A percentile compares a stretch with the other conserved stretches of the same genome.
Evolutionary conservation across 2,113 vertebrate species (phyloP).

Genomic region (Gasterosteus nipponicus): DNA sequence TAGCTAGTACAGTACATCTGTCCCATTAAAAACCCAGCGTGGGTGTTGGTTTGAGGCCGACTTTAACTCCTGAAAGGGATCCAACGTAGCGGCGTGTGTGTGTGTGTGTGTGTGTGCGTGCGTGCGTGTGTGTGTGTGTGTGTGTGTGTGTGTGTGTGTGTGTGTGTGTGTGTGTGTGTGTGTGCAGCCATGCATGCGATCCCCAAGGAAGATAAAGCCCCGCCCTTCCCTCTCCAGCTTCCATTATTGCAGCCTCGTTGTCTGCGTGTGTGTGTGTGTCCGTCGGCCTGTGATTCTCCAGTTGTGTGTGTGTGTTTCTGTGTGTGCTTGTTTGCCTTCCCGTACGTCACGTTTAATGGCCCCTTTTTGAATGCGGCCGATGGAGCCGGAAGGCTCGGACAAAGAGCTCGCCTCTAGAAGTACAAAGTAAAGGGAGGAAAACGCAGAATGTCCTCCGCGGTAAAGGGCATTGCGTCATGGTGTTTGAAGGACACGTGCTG

Average conservation of each 20-base stretch:
- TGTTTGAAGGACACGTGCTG: conserved; percentile 24
- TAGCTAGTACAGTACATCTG: conserved; percentile 35
- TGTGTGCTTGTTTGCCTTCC: conserved; percentile 54
- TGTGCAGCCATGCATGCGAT: conserved; percentile 12
- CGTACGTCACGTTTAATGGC: conserved; percentile 58
- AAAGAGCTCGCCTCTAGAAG: conserved; percentile 49
- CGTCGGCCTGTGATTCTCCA: neutral
- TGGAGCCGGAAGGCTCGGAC: conserved; percentile 53
- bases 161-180: neutral
- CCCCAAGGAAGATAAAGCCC: conserved; percentile 53
- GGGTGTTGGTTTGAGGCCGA: conserved; percentile 40
- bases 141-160: neutral
- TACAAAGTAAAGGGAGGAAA: conserved; percentile 17
- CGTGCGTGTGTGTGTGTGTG: neutral
- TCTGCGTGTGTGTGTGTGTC: conserved; percentile 21
- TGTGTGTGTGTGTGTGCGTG: neutral
- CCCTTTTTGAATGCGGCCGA: conserved; percentile 55
- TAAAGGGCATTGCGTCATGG: conserved; percentile 19
- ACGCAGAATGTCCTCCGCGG: conserved; percentile 29
- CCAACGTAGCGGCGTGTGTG: neutral
- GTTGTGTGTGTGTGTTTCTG: neutral
- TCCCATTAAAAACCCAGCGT: conserved; percentile 22
- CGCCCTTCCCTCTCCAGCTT: conserved; percentile 56
- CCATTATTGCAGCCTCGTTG: conserved; percentile 38
- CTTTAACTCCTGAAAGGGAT: conserved; percentile 29